Base-by-base conservation (phyloP, 2,888 invertebrate genomes). In the Xanthia icteritia region DNA sequence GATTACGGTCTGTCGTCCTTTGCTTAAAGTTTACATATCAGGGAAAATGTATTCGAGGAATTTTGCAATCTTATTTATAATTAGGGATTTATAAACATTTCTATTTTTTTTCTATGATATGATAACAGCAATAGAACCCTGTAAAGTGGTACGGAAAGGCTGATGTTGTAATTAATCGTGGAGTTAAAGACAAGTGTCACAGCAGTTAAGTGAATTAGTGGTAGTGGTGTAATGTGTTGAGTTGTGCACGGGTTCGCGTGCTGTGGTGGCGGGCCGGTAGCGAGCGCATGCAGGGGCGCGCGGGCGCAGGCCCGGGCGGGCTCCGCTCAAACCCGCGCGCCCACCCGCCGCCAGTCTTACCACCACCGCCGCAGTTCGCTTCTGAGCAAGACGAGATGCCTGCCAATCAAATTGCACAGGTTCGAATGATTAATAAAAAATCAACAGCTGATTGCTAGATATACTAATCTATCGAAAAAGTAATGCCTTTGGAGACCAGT, bases 381-480 rank as follows among this genome's bases (percentile, higher is more conserved):
- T 92, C 94, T 36, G 95, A 96, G 48, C 93, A 94, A 84, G 95
- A 95, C 94, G 96, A 96, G 88, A 97, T 97, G 97, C 96, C 96
- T 76, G 93, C 95, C 91, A 96, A 96, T 90, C 96, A 96, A 91
- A 97, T 97, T 83, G 97, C 97, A 83, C 97, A 96, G 96, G 96
- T 96, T 89, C 70, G 77, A 68, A 78, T 17, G n/a, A 81, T 65
- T 54, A 75, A 56, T 77, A 48, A 36, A 61, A 20, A 65, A 27
- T 36, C 42, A 60, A 27, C n/a, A 20, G 11, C 23, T 8, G 36
- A 20, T 45, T 61, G 23, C 42, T 80, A 45, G 17, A 54, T 36
- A 36, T 61, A 54, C 5, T 56, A 48, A 45, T 27, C 15, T 80
- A 11, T 54, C 17, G 17, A 45, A 23, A 27, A 58, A 58, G 31